Evolutionary conservation across 1,140 invertebrate genomes (phyloP), one percentile per base, ranked within the genome.

Genomic region (Cheumatopsyche charites): DNA sequence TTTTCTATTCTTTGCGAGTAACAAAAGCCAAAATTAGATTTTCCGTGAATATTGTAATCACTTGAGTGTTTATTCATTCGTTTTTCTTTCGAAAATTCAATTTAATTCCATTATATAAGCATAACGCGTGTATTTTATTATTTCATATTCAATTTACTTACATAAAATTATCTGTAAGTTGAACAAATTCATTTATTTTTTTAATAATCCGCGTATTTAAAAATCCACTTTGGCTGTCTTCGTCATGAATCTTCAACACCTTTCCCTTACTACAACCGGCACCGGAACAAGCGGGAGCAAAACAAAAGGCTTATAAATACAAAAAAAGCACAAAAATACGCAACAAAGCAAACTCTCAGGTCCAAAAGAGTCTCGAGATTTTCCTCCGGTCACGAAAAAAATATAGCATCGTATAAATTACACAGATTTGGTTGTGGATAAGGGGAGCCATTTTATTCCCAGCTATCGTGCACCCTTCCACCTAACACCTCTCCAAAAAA

Each of bases 341-440:
- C 55, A 58, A 58, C 55, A 26, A 58, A 58, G 23, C 55, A 58
- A 58, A 58, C 12, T 9, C 49, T 25, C 21, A 19, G 55, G 17
- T 58, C 11, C 23, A 25, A 58, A 58, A 58, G 55, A 55, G 17
- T 58, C 55, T 58, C 55, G 55, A 58, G 55, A 58, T 25, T 58
- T 58, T 58, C 23, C 55, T 26, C 11, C 55, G 55, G 55, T 19
- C 19, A 52, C 47, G 15, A 19, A 17, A 58, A 58, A 58, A 58
- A 58, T 58, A 58, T 58, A 25, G 55, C 55, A 25, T 58, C 55
- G 25, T 58, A 58, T 58, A 58, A 58, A 58, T 58, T 58, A 58
- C 55, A 21, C 55, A 58, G 55, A 58, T 58, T 58, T 58, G 55
- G 55, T 58, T 58, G 55, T 26, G 55, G 55, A 58, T 58, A 58